These are phyloP conservation scores for Crotalus horridus DNA, from an alignment of 2,113 vertebrate genomes.

Conservation along the genomic window DNA sequence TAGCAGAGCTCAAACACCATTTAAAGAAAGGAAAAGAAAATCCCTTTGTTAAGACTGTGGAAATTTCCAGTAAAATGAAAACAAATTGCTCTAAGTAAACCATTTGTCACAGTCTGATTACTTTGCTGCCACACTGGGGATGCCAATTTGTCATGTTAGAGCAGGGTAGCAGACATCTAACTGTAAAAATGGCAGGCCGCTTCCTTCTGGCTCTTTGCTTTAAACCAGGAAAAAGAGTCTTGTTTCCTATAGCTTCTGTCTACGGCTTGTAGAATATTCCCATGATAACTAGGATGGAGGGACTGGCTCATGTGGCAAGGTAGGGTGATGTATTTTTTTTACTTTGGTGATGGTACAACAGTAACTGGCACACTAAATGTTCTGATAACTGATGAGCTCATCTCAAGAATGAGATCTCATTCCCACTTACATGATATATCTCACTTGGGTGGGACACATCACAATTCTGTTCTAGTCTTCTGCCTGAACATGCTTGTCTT, in stretches of 20 bases:
- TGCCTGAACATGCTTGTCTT: background rate
- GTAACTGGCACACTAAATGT: background rate
- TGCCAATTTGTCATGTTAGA: conserved; percentile 81
- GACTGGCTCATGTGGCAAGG: background rate
- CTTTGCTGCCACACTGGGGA: conserved; percentile 74
- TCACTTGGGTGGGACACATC: background rate
- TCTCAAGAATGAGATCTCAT: background rate
- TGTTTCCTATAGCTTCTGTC: background rate
- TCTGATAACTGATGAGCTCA: background rate
- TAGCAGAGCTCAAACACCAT: conserved; percentile 44
- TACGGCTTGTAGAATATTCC: conserved; percentile 24
- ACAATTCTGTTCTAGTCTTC: background rate
- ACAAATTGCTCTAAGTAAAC: conserved; percentile 82
- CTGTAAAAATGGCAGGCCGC: conserved; percentile 64
- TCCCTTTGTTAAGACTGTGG: conserved; percentile 65
- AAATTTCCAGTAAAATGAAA: conserved; percentile 80
- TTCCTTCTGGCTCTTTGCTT: conserved; percentile 56
- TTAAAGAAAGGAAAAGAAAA: conserved; percentile 17
- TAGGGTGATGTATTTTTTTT: background rate
- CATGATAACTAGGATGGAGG: no score
- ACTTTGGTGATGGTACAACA: no score
- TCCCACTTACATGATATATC: background rate
- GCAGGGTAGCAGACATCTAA: conserved; percentile 72
- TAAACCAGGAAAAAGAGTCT: conserved; percentile 23
- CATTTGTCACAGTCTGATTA: conserved; percentile 84